Percentiles rank a stretch among this genome's conserved stretches.
phyloP scores from a whole-genome alignment of 2,797 vertebrate species.

The Ficedula albicollis region DNA sequence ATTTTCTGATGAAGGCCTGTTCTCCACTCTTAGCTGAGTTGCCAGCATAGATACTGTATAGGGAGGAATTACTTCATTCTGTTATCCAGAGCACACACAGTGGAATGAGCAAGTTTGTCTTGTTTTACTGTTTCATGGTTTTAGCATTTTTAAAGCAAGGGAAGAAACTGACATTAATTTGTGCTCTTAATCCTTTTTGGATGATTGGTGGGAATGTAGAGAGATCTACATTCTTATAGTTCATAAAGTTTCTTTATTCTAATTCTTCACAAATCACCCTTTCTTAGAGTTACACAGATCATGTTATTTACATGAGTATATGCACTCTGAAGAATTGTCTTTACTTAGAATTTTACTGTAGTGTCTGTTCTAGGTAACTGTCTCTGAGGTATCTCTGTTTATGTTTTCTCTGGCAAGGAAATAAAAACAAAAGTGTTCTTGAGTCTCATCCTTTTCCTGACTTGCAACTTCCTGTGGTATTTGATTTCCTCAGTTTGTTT shows the following conservation, averaged over 20 bases:
- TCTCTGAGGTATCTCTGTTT: not conserved
- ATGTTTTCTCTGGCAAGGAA: not conserved
- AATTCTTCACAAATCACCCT: not conserved
- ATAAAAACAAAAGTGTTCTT: slow-evolving; percentile 31
- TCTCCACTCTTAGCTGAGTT: not conserved
- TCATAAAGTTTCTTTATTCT: not conserved
- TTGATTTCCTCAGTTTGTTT: slow-evolving; percentile 44
- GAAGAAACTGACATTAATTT: not conserved
- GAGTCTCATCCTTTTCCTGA: slow-evolving; percentile 18
- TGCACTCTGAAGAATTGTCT: not conserved
- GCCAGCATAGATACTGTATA: not conserved
- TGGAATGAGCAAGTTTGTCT: not conserved
- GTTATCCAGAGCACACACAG: not conserved
- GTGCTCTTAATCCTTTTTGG: not conserved
- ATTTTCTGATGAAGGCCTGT: not conserved
- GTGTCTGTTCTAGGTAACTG: not conserved
- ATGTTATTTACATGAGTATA: not conserved
- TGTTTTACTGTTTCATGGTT: not conserved
- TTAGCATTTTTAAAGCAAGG: not conserved
- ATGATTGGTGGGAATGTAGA: not conserved
- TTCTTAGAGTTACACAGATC: not conserved
- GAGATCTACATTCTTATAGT: not conserved
- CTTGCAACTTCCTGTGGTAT: slow-evolving; percentile 18
- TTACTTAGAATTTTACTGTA: not conserved
- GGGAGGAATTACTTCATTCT: not conserved